Conservation (phyloP, 1,140 invertebrate genomes). For the Procambarus clarkii region DNA sequence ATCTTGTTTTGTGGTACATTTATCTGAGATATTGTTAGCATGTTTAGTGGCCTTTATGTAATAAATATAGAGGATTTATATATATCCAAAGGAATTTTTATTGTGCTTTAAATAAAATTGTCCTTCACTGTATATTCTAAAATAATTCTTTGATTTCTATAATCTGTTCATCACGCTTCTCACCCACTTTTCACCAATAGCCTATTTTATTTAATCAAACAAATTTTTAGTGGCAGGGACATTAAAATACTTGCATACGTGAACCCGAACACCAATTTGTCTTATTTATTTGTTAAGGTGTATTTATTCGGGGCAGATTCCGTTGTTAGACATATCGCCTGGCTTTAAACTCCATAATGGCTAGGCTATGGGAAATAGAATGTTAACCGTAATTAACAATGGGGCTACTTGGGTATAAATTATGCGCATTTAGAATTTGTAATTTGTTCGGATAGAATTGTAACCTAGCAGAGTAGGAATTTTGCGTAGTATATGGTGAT, state of each 20-base stretch:
- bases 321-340: not conserved
- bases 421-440: no score
- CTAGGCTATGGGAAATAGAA: slow-evolving; percentile 7
- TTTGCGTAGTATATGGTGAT: no score
- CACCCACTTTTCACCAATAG: not conserved
- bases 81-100: not conserved
- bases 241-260: no score
- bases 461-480: no score
- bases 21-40: not conserved
- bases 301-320: no score
- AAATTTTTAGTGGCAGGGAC: not conserved
- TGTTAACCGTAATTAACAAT: slow-evolving; percentile 24
- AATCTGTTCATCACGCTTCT: not conserved
- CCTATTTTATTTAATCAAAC: not conserved
- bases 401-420: no score
- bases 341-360: slow-evolving; percentile 24
- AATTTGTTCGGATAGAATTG: no score
- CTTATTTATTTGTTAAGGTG: no score
- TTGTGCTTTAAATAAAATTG: no score
- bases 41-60: not conserved
- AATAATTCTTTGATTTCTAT: not conserved
- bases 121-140: not conserved
- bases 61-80: not conserved
- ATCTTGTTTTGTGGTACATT: not conserved
- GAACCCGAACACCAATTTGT: no score